Base-by-base conservation (phyloP, 2,797 vertebrate genomes). In the Girardinus metallicus region DNA sequence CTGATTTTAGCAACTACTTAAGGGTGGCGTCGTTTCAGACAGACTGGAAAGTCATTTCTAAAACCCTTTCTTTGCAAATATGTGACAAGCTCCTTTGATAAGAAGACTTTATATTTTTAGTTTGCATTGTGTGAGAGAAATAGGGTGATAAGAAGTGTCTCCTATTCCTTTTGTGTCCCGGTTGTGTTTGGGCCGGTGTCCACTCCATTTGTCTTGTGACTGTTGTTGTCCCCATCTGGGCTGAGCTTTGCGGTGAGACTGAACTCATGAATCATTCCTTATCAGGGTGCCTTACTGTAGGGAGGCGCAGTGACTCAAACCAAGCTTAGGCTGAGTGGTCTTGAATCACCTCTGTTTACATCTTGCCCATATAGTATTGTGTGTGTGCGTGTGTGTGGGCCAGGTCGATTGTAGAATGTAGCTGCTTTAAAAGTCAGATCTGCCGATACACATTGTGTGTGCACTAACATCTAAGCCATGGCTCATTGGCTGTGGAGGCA, bases 401-500 rank as follows among this genome's bases (percentile, higher is more conserved):
- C 60, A 75, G 74, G 82, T 86, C 57, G 72, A 78, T 76, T 79
- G 78, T 83, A 44, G 46, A 23, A 73, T 73, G 7, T 78, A 81
- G 81, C 74, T 82, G 84, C 21, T 91, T 89, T 86, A 88, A 90
- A 91, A 94, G 90, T 93, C 92, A 85, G 88, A 94, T 94, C 82
- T 87, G 88, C 84, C 74, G 89, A 93, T 92, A 88, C 89, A 88
- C 85, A 83, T 87, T 71, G 76, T 88, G 88, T 71, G 77, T 88
- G 88, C 90, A 86, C 86, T 85, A 86, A 88, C 85, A 86, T 88
- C 88, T 49, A 80, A 92, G 85, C 81, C 80, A 79, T 82, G 89
- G 84, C 89, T 94, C 91, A 88, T 91, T 91, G 90, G 89, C 89
- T 89, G 84, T 80, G 82, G 84, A 91, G 86, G 94, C 94, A 95